phyloP scores from a whole-genome alignment of 2,888 invertebrate genomes.

The Eueremaeus valkanovi region DNA sequence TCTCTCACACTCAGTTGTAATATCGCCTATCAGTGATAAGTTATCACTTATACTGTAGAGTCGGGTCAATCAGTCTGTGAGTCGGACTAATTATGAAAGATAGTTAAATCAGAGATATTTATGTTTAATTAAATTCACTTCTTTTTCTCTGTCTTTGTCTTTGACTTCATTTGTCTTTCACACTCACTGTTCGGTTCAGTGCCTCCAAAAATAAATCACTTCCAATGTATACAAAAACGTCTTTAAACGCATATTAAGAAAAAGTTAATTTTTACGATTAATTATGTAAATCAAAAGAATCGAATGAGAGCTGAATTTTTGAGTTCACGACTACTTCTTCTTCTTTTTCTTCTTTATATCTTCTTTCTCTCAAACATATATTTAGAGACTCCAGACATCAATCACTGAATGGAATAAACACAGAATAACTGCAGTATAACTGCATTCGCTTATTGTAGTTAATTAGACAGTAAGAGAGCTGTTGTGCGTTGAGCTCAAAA shows the following conservation, averaged over 20 bases:
- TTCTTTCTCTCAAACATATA: neutral
- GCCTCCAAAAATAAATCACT: no score
- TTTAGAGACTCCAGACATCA: constrained; percentile 10
- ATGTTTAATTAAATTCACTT: neutral
- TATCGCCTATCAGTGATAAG: neutral
- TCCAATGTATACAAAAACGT: no score
- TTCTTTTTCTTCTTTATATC: neutral
- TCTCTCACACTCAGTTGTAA: neutral
- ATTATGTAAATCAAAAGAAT: neutral
- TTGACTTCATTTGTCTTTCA: neutral
- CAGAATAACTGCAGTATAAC: no score
- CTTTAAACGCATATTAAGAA: no score
- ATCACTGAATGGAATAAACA: constrained; percentile 19
- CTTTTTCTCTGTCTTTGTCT: neutral
- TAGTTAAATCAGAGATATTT: neutral
- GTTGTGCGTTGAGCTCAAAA: neutral
- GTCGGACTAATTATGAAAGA: neutral
- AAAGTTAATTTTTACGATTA: no score
- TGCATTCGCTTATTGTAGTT: constrained; percentile 6
- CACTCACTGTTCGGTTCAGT: no score
- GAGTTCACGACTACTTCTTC: neutral
- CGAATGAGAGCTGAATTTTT: neutral
- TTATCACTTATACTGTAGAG: neutral
- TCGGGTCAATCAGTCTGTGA: neutral
- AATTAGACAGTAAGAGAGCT: constrained; percentile 18